Evolutionary conservation across 2,113 vertebrate genomes (phyloP).

Genomic region (Carettochelys insculpta): DNA sequence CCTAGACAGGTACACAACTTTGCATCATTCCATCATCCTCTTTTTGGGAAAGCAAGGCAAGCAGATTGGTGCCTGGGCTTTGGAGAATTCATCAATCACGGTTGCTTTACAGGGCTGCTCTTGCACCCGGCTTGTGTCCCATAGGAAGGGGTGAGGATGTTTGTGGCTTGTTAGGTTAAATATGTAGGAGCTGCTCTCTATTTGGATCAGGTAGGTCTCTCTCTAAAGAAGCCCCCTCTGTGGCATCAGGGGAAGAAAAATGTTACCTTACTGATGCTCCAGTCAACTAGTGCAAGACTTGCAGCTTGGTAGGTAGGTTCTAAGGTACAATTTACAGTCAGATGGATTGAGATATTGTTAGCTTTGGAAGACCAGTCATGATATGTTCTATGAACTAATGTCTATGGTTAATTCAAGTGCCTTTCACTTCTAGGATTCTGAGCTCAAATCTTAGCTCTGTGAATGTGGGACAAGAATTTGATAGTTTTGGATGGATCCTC

Average conservation of each 20-base stretch:
- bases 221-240: slow-evolving; percentile 56
- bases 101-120: slow-evolving; percentile 9
- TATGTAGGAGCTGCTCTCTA: slow-evolving; percentile 57
- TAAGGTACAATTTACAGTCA: slow-evolving; percentile 57
- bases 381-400: slow-evolving; percentile 50
- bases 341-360: slow-evolving; percentile 64
- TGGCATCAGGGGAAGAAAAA: slow-evolving; percentile 57
- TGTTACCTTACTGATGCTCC: slow-evolving; percentile 58
- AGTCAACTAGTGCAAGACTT: slow-evolving; percentile 67
- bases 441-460: slow-evolving; percentile 12
- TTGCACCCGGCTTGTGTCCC: neutral
- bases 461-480: slow-evolving; percentile 35
- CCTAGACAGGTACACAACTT: neutral
- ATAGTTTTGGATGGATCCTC: slow-evolving; percentile 54
- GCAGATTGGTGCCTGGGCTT: slow-evolving; percentile 7
- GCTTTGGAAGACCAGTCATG: slow-evolving; percentile 70
- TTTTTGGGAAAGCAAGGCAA: neutral
- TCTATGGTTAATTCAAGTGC: neutral
- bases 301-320: slow-evolving; percentile 56
- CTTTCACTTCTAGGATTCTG: slow-evolving; percentile 57
- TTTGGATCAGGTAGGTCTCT: slow-evolving; percentile 7
- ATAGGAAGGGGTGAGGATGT: slow-evolving; percentile 1
- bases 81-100: neutral
- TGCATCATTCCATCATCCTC: neutral
- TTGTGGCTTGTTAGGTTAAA: slow-evolving; percentile 51